Base-by-base conservation (phyloP, 2,113 vertebrate species). In the Pelecanus crispus region DNA sequence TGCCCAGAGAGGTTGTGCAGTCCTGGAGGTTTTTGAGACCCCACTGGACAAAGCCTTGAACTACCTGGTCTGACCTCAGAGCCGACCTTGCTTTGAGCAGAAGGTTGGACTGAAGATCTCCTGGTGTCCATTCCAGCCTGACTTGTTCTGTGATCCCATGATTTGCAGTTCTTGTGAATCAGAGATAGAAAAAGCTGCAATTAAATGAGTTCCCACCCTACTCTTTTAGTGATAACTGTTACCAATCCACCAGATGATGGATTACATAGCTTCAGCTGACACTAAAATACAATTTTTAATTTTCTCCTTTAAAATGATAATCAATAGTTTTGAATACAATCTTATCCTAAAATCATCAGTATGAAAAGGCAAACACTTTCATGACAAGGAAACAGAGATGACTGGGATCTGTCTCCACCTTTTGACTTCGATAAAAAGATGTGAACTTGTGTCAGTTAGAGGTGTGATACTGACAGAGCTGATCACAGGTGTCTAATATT, bases 381-480 rank as follows among this genome's bases (percentile, higher is more conserved):
- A 84, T 22, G 28, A 65, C 32, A 84, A 83, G 38, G 28, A 72
- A 68, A 44, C 21, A 81, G 29, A 53, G 21, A 53, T 53, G 29
- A 38, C 53, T 24, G n/a, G 12, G 3, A 3, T 53, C 29, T 2
- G 3, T 59, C 31, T 52, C 21, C 0, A 1, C 19, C 32, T 61
- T 73, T 53, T 49, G 45, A 65, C 25, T 47, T 66, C 14, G 17
- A 72, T 44, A 58, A 80, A 61, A 80, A 21, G 13, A 38, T 59
- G 15, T 8, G 13, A 72, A 59, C 34, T 58, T 66, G 31, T 58
- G 47, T 70, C 14, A 28, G 17, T 52, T 36, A 66, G 6, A n/a
- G 4, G 2, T 18, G 8, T 8, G 40, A 56, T 38, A 21, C n/a
- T n/a, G n/a, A n/a, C n/a, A n/a, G n/a, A n/a, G n/a, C n/a, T n/a